Evolutionary conservation across 2,888 invertebrate species (phyloP), one percentile per base, ranked within the genome.

Genomic region (Lydus trimaculatus): DNA sequence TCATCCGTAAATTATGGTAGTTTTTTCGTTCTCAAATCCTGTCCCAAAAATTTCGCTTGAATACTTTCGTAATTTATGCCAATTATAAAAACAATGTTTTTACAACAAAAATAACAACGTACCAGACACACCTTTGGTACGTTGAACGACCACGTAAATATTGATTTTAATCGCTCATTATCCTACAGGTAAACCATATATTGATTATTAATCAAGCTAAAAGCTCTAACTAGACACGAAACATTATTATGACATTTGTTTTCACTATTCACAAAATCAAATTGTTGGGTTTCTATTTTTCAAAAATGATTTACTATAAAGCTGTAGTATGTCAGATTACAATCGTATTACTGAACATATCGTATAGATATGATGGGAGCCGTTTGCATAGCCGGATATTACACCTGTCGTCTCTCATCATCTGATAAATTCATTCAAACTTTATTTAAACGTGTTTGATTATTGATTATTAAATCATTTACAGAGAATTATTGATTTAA

Each of bases 301-400:
- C 17, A 17, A 7, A n/a, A 43, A 39, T 39, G 39, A 39, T 3
- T 15, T 2, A 15, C 5, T n/a, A 15, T 15, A 43, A n/a, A 4
- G 6, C 17, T 43, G 43, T 6, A 8, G n/a, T 43, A 43, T 17
- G 8, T n/a, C n/a, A 43, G 17, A 43, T 43, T 5, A 7, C 43
- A n/a, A 43, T 43, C n/a, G 13, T 15, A 36, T 36, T 36, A 15
- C 4, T 36, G 15, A 36, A 36, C 36, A 17, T 43, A 43, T 43
- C 43, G 17, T 17, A 43, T 43, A 43, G n/a, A 36, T 36, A 36
- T 13, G 13, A 33, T n/a, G n/a, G 7, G 9, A 60, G n/a, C 39
- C 56, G 61, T 52, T 52, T 11, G 56, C 60, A 61, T 43, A 63
- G 59, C 33, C 20, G 67, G 59, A 65, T 60, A 65, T 65, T 39